Evolutionary conservation across 2,888 invertebrate genomes (phyloP), one percentile per base, ranked within the genome.

Genomic region (Epicampocera succincta): DNA sequence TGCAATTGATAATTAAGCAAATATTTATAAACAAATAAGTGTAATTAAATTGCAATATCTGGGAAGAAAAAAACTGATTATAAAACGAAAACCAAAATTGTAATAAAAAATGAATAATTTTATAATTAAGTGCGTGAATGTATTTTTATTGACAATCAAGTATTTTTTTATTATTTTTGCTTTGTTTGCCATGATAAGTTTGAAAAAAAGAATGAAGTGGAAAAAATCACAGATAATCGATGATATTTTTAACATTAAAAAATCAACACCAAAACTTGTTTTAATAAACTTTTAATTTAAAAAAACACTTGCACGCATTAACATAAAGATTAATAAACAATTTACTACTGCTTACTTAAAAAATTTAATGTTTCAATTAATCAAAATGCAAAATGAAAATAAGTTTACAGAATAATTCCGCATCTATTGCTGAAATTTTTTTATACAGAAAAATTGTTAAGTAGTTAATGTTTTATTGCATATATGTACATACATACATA

Each of bases 1-100:
- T 78, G 65, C 78, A 78, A 78, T 72, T 72, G 78, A 72, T 78
- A 78, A 78, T 78, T 72, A 76, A 80, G 69, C 48, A 83, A 76
- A 76, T 73, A 80, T 80, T 78, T 83, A 86, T 85, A 86, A 86
- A 87, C 86, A 87, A 89, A 88, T 87, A 89, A 88, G 87, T 87
- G 87, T 84, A 86, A 86, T 89, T 89, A 89, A 89, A 89, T 88
- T 87, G 86, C 88, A 87, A 87, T 89, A 89, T 88, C 89, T 69
- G 81, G 48, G 44, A 29, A 74, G 54, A 29, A 61, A 77, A 75
- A 61, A 40, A 58, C 2, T 3, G 2, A 25, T 25, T 25, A 25
- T 25, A 25, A 25, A 25, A 25, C 50, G 50, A 33, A 86, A 85
- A 60, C 29, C 56, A 66, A 61, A 21, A 60, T 17, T 42, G 38